A percentile compares a stretch with the other conserved stretches of the same genome.
These are phyloP conservation scores for Coracopsis vasa DNA, from an alignment of 2,113 vertebrate genomes.

Conservation along the genomic window DNA sequence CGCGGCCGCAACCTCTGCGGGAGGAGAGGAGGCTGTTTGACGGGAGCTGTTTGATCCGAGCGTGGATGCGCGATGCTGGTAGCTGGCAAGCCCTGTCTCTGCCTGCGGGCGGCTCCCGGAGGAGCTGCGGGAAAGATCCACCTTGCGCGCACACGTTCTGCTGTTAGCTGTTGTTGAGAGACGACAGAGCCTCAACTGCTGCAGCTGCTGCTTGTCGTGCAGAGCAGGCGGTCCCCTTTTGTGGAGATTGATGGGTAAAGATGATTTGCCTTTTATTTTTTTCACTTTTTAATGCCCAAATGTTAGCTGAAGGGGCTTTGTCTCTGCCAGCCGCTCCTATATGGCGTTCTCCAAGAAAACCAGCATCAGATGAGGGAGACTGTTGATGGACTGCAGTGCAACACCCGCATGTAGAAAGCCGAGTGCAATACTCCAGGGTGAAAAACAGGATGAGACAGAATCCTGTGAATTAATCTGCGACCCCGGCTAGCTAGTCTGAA, in stretches of 20 bases:
- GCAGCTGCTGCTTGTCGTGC: background rate
- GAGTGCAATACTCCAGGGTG: fast-evolving
- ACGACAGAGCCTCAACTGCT: background rate
- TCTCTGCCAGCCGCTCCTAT: background rate
- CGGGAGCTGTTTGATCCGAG: background rate
- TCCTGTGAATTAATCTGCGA: background rate
- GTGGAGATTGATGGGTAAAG: background rate
- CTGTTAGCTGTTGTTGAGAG: background rate
- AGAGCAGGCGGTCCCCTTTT: background rate
- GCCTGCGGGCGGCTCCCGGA: background rate
- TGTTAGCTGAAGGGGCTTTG: background rate
- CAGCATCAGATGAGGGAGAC: background rate
- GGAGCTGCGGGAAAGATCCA: background rate
- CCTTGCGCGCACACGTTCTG: background rate
- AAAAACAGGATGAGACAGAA: background rate
- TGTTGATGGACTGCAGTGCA: background rate
- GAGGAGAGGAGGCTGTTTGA: background rate
- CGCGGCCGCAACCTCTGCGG: background rate
- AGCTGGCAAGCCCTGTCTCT: background rate
- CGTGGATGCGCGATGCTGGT: background rate
- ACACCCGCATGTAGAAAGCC: background rate
- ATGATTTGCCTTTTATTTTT: background rate
- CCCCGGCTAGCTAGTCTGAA: background rate
- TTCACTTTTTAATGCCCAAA: background rate
- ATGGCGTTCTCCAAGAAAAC: background rate